Evolutionary conservation across 1,140 invertebrate genomes (phyloP).

Genomic region (Nilaparvata lugens): DNA sequence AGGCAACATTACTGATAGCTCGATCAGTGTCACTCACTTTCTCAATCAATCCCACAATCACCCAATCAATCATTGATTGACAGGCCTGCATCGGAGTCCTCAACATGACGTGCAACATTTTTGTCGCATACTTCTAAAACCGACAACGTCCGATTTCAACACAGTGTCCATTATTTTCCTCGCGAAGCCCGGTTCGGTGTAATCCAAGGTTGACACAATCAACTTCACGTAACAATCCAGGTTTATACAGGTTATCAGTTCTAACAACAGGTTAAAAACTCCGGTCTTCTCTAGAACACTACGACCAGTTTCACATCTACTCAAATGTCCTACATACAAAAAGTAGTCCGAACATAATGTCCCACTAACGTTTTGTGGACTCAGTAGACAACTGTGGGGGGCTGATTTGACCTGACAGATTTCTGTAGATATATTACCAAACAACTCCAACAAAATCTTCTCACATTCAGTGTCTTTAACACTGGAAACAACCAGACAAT

Average conservation of each 20-base stretch:
- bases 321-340: slow-evolving; percentile 80
- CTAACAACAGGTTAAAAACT: slow-evolving; percentile 66
- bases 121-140: slow-evolving; percentile 65
- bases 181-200: slow-evolving; percentile 57
- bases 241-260: slow-evolving; percentile 69
- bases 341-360: slow-evolving; percentile 92
- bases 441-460: slow-evolving; percentile 61
- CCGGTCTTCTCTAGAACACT: slow-evolving; percentile 64
- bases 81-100: slow-evolving; percentile 49
- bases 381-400: slow-evolving; percentile 80
- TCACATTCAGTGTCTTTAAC: slow-evolving; percentile 43
- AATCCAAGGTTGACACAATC: slow-evolving; percentile 82
- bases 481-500: slow-evolving; percentile 54
- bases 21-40: slow-evolving; percentile 73
- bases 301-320: slow-evolving; percentile 60
- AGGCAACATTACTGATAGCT: slow-evolving; percentile 62
- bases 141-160: neutral
- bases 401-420: slow-evolving; percentile 55
- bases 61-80: slow-evolving; percentile 54
- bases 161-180: slow-evolving; percentile 41
- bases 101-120: slow-evolving; percentile 77
- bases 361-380: slow-evolving; percentile 74
- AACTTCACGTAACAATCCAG: slow-evolving; percentile 90
- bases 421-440: slow-evolving; percentile 71
- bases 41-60: slow-evolving; percentile 66